Evolutionary conservation across 2,113 vertebrate species (phyloP).

Genomic region (Progne subis): DNA sequence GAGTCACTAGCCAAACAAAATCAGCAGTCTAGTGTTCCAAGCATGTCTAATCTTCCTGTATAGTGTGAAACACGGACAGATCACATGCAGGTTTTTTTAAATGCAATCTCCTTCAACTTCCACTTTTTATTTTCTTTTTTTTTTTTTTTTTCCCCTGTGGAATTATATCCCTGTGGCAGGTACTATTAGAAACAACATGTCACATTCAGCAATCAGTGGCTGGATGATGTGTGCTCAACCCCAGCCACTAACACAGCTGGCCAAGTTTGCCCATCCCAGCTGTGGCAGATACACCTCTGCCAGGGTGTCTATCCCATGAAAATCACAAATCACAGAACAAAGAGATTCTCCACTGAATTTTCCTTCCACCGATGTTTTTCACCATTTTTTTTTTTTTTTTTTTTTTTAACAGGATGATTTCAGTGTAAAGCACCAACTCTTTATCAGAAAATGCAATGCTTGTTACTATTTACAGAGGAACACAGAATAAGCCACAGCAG

Average conservation of each 20-base stretch:
- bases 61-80: background rate
- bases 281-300: background rate
- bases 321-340: background rate
- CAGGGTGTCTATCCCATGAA: background rate
- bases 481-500: background rate
- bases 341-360: background rate
- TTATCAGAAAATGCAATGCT: background rate
- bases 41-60: background rate
- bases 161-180: background rate
- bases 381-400: background rate
- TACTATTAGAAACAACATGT: background rate
- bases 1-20: background rate
- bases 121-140: too few relatives aligned
- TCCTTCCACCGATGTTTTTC: background rate
- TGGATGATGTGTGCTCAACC: background rate
- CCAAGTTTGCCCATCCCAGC: background rate
- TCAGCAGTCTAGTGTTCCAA: background rate
- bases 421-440: background rate
- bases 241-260: background rate
- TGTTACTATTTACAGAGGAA: background rate
- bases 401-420: background rate
- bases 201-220: background rate
- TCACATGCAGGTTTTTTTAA: background rate
- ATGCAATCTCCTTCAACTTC: background rate
- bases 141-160: fast-evolving